These are phyloP conservation scores for Drepana arcuata DNA, from an alignment of 1,140 invertebrate genomes.

Conservation along the genomic window DNA sequence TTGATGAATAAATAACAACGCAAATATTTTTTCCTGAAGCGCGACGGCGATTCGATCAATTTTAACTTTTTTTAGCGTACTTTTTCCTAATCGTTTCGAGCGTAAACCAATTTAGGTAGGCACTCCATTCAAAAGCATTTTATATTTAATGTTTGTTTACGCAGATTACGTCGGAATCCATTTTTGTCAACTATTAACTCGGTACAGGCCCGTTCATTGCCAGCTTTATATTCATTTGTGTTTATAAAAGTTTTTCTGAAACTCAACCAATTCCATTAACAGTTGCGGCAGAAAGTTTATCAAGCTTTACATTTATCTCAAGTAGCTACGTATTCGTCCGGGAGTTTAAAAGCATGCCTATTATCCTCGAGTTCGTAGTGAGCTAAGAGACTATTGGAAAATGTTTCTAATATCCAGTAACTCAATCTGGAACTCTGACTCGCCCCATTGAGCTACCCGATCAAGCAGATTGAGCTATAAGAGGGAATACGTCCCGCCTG, in stretches of 20 bases:
- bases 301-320: constrained; percentile 19
- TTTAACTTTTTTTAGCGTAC: too few species aligned
- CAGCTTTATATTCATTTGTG: constrained; percentile 20
- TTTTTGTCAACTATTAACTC: constrained; percentile 10
- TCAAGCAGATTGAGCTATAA: constrained; percentile 41
- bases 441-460: constrained; percentile 29
- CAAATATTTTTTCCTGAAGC: too few species aligned
- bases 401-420: constrained; percentile 22
- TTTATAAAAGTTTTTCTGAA: constrained; percentile 16
- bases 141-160: constrained; percentile 3
- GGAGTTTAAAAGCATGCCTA: constrained; percentile 16
- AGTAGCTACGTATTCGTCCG: constrained; percentile 18
- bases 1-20: too few species aligned
- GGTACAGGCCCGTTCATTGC: constrained; percentile 11
- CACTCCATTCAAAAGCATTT: constrained; percentile 1
- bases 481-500: constrained; percentile 30
- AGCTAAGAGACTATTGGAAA: constrained; percentile 12
- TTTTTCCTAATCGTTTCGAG: constrained; percentile 13
- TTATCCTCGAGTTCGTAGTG: constrained; percentile 5
- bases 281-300: constrained; percentile 26
- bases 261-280: constrained; percentile 29
- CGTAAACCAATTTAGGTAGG: constrained; percentile 5
- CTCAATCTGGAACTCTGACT: constrained; percentile 25
- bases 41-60: too few species aligned
- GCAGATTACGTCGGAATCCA: constrained; percentile 5